Evolutionary conservation across 2,888 invertebrate genomes (phyloP).

Genomic region (Apodemia hepburni): DNA sequence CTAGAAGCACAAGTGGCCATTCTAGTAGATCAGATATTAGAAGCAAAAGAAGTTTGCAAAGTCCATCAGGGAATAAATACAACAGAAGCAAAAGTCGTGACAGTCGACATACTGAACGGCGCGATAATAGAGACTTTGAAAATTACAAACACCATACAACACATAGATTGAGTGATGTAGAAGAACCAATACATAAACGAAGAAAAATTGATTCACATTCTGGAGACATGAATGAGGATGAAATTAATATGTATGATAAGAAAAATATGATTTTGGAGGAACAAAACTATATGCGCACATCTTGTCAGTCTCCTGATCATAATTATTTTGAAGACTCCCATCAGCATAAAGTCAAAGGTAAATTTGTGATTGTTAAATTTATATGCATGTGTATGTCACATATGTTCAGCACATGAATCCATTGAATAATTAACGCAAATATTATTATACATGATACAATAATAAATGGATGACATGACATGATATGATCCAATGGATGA

Average conservation of each 20-base stretch:
- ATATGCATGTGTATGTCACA: too few species aligned
- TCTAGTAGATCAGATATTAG: slow-evolving; percentile 37
- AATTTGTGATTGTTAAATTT: slow-evolving; percentile 1
- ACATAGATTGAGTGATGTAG: slow-evolving; percentile 44
- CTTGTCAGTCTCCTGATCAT: slow-evolving; percentile 64
- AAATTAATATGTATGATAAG: not conserved
- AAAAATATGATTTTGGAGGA: slow-evolving; percentile 9
- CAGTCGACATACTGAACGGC: slow-evolving; percentile 35
- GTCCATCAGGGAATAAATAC: slow-evolving; percentile 45
- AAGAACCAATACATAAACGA: slow-evolving; percentile 49
- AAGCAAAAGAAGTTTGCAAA: slow-evolving; percentile 42
- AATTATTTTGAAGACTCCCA: slow-evolving; percentile 30
- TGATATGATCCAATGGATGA: too few species aligned
- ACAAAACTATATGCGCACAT: slow-evolving; percentile 28
- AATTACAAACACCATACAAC: slow-evolving; percentile 40
- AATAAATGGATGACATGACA: too few species aligned
- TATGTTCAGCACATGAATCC: too few species aligned
- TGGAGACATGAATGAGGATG: slow-evolving; percentile 9
- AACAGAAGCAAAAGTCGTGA: slow-evolving; percentile 37
- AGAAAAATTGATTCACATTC: slow-evolving; percentile 38
- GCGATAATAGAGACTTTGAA: slow-evolving; percentile 37
- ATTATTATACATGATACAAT: too few species aligned
- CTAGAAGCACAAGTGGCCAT: slow-evolving; percentile 33
- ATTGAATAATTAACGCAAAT: too few species aligned
- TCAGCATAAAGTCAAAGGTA: slow-evolving; percentile 49